phyloP scores from a whole-genome alignment of 2,888 invertebrate species.

The Fabriciana adippe region DNA sequence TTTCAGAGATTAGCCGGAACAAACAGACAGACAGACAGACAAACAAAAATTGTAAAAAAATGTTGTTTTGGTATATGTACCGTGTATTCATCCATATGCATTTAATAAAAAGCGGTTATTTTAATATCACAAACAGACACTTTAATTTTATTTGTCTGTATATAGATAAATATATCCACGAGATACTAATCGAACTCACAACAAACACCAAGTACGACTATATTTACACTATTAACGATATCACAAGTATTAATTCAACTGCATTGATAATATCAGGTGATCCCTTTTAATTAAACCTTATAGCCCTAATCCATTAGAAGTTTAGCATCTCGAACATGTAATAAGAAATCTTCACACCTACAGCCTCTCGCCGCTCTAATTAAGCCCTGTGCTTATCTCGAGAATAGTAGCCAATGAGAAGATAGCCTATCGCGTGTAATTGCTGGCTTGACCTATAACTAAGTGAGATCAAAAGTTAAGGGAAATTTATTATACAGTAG shows the following conservation, averaged over 20 bases:
- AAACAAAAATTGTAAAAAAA: too few relatives aligned
- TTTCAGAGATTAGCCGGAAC: too few relatives aligned
- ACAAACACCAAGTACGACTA: background rate
- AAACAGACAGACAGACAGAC: too few relatives aligned
- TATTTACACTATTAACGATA: constrained; percentile 5
- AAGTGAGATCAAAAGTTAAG: constrained; percentile 13
- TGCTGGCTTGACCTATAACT: constrained; percentile 18
- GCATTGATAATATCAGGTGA: constrained; percentile 8
- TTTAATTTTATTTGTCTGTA: too few relatives aligned
- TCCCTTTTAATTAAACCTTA: constrained; percentile 26
- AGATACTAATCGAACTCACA: too few relatives aligned
- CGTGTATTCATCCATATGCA: too few relatives aligned
- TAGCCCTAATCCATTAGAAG: constrained; percentile 19
- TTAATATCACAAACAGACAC: too few relatives aligned
- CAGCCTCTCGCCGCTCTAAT: constrained; percentile 18
- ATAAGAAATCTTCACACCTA: constrained; percentile 26
- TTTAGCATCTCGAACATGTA: constrained; percentile 22
- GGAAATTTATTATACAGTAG: background rate
- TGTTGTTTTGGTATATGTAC: too few relatives aligned
- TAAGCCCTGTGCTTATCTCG: constrained; percentile 21
- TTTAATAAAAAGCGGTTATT: too few relatives aligned
- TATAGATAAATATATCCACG: too few relatives aligned
- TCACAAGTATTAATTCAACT: background rate
- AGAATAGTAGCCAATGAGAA: constrained; percentile 11
- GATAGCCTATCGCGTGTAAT: constrained; percentile 22